Evolutionary conservation across 2,888 invertebrate genomes (phyloP).

Genomic region (Cancer borealis): DNA sequence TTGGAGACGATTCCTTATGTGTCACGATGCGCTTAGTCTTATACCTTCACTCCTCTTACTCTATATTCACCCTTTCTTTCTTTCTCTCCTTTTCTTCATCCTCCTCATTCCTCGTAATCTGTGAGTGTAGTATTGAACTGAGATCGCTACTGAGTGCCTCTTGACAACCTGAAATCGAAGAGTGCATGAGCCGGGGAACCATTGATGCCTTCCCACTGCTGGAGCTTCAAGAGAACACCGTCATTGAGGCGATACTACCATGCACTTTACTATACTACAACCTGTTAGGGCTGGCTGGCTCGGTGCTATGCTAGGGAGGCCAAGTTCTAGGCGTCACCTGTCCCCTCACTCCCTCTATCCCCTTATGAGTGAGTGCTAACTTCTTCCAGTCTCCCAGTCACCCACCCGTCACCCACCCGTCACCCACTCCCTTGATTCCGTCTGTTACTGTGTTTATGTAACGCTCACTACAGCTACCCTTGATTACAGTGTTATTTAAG

Average conservation of each 20-base stretch:
- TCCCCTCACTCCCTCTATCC: no score
- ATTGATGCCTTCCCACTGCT: neutral
- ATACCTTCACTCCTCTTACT: no score
- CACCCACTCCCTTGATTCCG: no score
- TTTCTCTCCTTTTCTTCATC: neutral
- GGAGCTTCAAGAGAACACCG: neutral
- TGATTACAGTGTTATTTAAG: no score
- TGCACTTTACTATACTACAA: neutral
- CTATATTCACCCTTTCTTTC: neutral
- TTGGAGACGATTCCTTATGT: neutral
- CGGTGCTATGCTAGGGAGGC: no score
- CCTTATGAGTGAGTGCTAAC: no score
- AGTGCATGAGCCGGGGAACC: neutral
- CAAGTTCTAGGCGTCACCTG: no score
- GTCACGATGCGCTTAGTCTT: neutral
- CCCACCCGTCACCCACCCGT: no score
- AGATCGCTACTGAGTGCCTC: neutral
- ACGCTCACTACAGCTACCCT: no score
- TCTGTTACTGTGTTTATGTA: no score
- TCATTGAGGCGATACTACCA: neutral
- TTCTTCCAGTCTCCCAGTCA: no score
- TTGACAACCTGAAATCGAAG: neutral
- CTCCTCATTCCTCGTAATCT: neutral
- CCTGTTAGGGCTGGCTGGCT: neutral
- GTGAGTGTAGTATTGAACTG: neutral